Evolutionary conservation across 2,888 invertebrate species (phyloP).

Genomic region (Charanyca ferruginea): DNA sequence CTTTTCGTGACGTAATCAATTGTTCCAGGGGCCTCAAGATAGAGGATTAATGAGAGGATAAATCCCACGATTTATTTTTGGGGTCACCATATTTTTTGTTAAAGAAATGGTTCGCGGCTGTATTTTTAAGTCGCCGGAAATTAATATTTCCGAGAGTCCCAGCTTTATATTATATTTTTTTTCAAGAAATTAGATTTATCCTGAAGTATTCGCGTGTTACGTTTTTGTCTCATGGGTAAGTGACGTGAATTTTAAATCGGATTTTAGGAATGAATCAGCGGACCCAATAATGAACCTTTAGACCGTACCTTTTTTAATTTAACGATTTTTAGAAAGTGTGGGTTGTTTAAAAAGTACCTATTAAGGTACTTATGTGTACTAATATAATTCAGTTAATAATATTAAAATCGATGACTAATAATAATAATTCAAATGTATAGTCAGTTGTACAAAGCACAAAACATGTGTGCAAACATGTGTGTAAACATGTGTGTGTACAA

Average conservation of each 20-base stretch:
- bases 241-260: constrained; percentile 50
- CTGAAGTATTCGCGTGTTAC: constrained; percentile 41
- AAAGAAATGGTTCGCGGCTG: constrained; percentile 66
- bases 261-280: constrained; percentile 5
- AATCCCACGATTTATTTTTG: constrained; percentile 65
- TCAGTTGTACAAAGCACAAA: neutral
- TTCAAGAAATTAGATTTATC: constrained; percentile 58
- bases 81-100: constrained; percentile 67
- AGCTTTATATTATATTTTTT: constrained; percentile 59
- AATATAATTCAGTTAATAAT: neutral
- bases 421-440: neutral
- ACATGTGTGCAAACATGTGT: no score
- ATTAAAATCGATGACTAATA: neutral
- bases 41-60: constrained; percentile 69
- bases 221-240: constrained; percentile 44
- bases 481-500: no score
- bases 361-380: constrained; percentile 5
- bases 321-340: neutral
- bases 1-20: constrained; percentile 61
- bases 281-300: constrained; percentile 15
- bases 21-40: constrained; percentile 53
- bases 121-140: constrained; percentile 73
- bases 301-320: constrained; percentile 9
- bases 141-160: constrained; percentile 70
- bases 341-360: neutral